Evolutionary conservation across 2,888 invertebrate species (phyloP), one percentile per base, ranked within the genome.

Genomic region (Allacma fusca): DNA sequence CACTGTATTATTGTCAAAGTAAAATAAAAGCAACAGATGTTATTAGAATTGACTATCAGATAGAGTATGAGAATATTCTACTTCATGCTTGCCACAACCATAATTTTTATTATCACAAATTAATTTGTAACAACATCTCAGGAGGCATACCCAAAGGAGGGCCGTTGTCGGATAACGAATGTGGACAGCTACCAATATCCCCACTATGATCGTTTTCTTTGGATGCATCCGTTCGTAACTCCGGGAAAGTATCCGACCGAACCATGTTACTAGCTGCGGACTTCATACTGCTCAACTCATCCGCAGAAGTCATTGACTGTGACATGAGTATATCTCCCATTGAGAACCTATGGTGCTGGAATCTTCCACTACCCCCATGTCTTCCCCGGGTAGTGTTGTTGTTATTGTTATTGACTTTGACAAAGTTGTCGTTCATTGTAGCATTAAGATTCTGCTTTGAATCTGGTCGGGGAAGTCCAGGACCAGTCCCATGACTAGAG

Each of bases 291-390:
- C 62, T 73, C 13, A 80, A 75, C 43, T 83, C 81, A 21, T 81
- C 82, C 34, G 77, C 80, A 59, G 82, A 82, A 5, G 65, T 23
- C 34, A 80, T 69, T 34, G 82, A 81, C 50, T 82, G 84, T 12
- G 81, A 24, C 82, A 83, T 81, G 12, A 84, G 76, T 76, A 84
- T 84, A 67, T 84, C 84, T 57, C 84, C 84, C 75, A 81, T 80
- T 9, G 84, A 84, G 78, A 82, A 84, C 23, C 84, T 76, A 73
- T 84, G 83, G 78, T 83, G 84, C 43, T 82, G 84, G 28, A 81
- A 80, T 62, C 80, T 75, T 24, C 77, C 80, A 75, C 75, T 78
- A 43, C 75, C 72, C 44, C 77, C 70, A 21, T 50, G 28, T 62
- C 76, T 72, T 50, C 21, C 24, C 1, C 59, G 50, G 12, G 34